These are phyloP conservation scores for Amphiprion ocellaris DNA, from an alignment of 2,113 vertebrate species.

Conservation along the genomic window DNA sequence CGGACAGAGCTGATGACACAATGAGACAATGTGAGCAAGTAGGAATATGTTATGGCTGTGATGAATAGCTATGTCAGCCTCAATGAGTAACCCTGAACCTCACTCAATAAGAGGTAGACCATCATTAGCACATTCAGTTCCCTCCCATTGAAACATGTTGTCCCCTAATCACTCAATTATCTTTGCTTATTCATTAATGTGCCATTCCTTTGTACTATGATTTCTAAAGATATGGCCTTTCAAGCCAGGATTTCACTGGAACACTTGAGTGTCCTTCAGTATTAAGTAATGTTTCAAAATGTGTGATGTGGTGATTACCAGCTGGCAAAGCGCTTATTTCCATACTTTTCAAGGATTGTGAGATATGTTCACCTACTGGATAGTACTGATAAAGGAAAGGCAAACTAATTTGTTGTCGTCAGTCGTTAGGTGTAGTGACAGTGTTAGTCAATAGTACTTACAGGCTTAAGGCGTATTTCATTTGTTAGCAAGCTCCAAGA, in stretches of 20 bases:
- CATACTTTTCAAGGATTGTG: neutral
- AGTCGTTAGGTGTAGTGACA: too few species aligned
- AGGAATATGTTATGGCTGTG: constrained; percentile 38
- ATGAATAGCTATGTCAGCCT: constrained; percentile 54
- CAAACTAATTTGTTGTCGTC: too few species aligned
- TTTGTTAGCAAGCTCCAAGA: too few species aligned
- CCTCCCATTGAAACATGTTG: constrained; percentile 48
- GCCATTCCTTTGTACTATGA: constrained; percentile 24
- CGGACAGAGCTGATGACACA: constrained; percentile 23
- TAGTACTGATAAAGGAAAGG: neutral
- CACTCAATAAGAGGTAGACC: constrained; percentile 26
- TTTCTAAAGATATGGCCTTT: constrained; percentile 36
- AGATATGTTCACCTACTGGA: neutral
- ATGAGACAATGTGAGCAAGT: constrained; percentile 34
- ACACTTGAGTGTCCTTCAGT: constrained; percentile 27
- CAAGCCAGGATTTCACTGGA: constrained; percentile 21
- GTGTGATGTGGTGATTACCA: neutral
- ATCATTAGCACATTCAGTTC: constrained; percentile 46
- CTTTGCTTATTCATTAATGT: constrained; percentile 38
- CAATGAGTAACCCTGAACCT: constrained; percentile 52
- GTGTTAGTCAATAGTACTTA: too few species aligned
- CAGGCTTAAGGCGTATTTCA: too few species aligned
- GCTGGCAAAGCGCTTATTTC: constrained; percentile 5
- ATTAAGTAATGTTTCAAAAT: constrained; percentile 19
- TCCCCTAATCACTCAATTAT: constrained; percentile 63